phyloP scores from a whole-genome alignment of 2,113 vertebrate genomes.

The Ceyx margarethae region DNA sequence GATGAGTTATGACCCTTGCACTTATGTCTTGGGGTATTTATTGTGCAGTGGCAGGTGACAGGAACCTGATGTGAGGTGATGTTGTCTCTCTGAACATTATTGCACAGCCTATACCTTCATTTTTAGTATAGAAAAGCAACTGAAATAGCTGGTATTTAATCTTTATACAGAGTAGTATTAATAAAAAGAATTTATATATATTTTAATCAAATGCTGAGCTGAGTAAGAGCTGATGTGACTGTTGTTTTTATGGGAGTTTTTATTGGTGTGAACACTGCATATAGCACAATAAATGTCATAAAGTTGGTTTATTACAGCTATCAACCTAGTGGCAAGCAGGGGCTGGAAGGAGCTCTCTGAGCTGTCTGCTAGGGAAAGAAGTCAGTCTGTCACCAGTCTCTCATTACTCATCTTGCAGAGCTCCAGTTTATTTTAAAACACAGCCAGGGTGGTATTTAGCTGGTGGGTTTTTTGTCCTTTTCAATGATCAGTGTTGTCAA shows the following conservation, averaged over 20 bases:
- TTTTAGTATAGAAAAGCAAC: neutral
- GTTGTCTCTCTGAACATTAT: neutral
- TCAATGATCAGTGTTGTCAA: neutral
- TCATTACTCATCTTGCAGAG: neutral
- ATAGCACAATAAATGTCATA: neutral
- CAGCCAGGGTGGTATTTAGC: neutral
- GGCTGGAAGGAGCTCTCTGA: neutral
- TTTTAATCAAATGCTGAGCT: neutral
- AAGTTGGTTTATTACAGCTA: neutral
- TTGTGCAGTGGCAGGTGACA: neutral
- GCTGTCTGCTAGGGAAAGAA: neutral
- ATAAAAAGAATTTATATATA: neutral
- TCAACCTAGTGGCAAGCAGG: neutral
- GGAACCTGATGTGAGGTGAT: neutral
- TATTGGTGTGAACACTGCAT: neutral
- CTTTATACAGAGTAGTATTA: neutral
- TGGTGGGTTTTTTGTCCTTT: neutral
- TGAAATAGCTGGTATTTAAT: neutral
- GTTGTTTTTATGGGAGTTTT: neutral
- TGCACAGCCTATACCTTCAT: neutral
- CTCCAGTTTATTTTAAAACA: neutral
- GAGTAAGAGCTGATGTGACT: rapidly evolving
- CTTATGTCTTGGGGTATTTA: neutral
- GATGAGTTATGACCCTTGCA: neutral
- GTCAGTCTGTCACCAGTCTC: neutral